A percentile compares a stretch with the other conserved stretches of the same genome.
Conservation (phyloP, 1,140 invertebrate species). For the Asbolus verrucosus region DNA sequence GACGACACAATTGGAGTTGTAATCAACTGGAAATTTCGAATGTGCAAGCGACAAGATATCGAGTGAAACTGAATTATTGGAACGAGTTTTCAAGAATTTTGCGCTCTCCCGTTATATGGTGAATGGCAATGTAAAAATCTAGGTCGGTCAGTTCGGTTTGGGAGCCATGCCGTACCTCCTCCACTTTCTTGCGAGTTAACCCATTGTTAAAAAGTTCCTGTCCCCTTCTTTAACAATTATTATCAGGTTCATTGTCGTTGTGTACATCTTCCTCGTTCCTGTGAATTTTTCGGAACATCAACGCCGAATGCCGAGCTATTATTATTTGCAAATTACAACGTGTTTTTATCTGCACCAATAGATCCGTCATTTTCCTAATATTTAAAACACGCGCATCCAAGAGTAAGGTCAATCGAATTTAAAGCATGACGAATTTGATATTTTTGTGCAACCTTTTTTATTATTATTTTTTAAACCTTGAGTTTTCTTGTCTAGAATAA, state of each 20-base stretch:
- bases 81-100: slow-evolving; percentile 53
- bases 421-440: too few species aligned
- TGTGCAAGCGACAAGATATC: slow-evolving; percentile 30
- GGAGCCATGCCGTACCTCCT: slow-evolving; percentile 15
- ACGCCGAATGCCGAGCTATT: too few species aligned
- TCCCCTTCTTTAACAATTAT: slow-evolving; percentile 2
- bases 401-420: too few species aligned
- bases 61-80: slow-evolving; percentile 53
- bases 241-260: slow-evolving; percentile 28
- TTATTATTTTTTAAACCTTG: too few species aligned
- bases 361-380: too few species aligned
- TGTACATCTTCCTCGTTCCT: too few species aligned
- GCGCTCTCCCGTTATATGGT: slow-evolving; percentile 56
- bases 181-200: slow-evolving; percentile 15
- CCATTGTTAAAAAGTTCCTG: slow-evolving; percentile 31
- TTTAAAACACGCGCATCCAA: too few species aligned
- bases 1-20: too few species aligned
- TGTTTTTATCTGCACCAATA: not conserved
- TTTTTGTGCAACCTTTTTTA: too few species aligned
- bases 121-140: slow-evolving; percentile 56
- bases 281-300: too few species aligned
- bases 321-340: too few species aligned
- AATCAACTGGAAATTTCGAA: slow-evolving; percentile 34
- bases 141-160: slow-evolving; percentile 51
- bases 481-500: too few species aligned